phyloP scores from a whole-genome alignment of 2,797 vertebrate species.

The Acestrorhynchus altus region DNA sequence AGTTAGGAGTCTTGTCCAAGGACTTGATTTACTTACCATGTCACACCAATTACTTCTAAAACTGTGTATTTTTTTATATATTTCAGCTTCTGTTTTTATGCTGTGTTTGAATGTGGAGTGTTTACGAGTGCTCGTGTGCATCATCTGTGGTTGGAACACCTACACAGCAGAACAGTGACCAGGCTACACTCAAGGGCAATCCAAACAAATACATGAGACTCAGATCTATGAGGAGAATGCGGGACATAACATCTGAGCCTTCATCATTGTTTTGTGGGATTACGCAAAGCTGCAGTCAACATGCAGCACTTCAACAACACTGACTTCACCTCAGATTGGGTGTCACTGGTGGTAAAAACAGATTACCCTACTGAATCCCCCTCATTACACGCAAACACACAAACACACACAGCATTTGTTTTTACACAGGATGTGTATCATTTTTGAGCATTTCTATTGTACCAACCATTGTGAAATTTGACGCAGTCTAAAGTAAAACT shows the following conservation, averaged over 20 bases:
- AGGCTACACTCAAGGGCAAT: slow-evolving; percentile 31
- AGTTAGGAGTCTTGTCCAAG: no score
- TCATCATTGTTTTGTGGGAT: slow-evolving; percentile 71
- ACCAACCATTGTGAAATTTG: no score
- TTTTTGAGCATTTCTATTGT: no score
- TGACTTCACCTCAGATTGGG: slow-evolving; percentile 69
- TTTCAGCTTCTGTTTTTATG: not conserved
- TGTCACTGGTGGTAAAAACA: slow-evolving; percentile 69
- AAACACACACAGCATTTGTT: not conserved
- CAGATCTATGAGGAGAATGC: slow-evolving; percentile 53
- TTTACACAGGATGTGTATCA: not conserved
- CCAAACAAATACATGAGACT: slow-evolving; percentile 30
- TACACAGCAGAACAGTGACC: not conserved
- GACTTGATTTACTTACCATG: no score
- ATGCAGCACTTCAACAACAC: slow-evolving; percentile 70
- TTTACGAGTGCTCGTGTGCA: not conserved
- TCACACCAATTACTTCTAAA: no score
- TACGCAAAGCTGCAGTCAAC: slow-evolving; percentile 67
- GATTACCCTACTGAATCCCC: slow-evolving; percentile 61
- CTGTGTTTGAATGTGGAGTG: not conserved
- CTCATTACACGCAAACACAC: slow-evolving; percentile 35
- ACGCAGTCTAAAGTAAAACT: no score
- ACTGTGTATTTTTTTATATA: not conserved
- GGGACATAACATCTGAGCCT: slow-evolving; percentile 63
- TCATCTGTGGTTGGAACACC: not conserved